phyloP scores from a whole-genome alignment of 1,140 invertebrate species.

The Hermatobates lingyangjiaoensis region DNA sequence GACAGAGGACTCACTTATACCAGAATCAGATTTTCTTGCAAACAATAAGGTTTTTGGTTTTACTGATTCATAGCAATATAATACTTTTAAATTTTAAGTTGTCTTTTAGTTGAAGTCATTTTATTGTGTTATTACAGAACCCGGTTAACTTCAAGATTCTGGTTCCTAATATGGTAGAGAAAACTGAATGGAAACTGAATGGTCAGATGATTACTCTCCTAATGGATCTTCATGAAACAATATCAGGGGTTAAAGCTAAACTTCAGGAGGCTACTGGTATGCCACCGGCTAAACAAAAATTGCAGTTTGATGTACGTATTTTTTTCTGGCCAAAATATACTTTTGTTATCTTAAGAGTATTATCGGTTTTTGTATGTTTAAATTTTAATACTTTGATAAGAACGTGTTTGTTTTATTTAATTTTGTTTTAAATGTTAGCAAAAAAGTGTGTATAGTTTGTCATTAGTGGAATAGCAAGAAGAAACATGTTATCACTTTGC shows the following conservation, averaged over 20 bases:
- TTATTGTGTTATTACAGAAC: slow-evolving; percentile 25
- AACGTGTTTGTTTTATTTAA: too few relatives aligned
- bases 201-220: slow-evolving; percentile 71
- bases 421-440: too few relatives aligned
- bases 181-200: slow-evolving; percentile 90
- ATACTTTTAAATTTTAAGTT: slow-evolving; percentile 2
- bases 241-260: slow-evolving; percentile 72
- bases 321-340: not conserved
- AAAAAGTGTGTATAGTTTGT: too few relatives aligned
- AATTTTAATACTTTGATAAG: too few relatives aligned
- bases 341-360: too few relatives aligned
- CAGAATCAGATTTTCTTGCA: slow-evolving; percentile 64
- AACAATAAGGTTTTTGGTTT: slow-evolving; percentile 27
- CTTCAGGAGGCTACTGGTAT: slow-evolving; percentile 78
- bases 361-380: too few relatives aligned
- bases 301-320: slow-evolving; percentile 60
- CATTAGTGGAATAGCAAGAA: too few relatives aligned
- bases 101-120: not conserved
- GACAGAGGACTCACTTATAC: slow-evolving; percentile 80
- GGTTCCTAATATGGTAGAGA: slow-evolving; percentile 68
- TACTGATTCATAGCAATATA: not conserved
- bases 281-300: slow-evolving; percentile 94
- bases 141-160: slow-evolving; percentile 58
- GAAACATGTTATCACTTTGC: too few relatives aligned
- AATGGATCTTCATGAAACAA: slow-evolving; percentile 57